Percentiles rank a stretch among this genome's conserved stretches.
phyloP scores from a whole-genome alignment of 2,888 invertebrate species.

The Apotomis betuletana region DNA sequence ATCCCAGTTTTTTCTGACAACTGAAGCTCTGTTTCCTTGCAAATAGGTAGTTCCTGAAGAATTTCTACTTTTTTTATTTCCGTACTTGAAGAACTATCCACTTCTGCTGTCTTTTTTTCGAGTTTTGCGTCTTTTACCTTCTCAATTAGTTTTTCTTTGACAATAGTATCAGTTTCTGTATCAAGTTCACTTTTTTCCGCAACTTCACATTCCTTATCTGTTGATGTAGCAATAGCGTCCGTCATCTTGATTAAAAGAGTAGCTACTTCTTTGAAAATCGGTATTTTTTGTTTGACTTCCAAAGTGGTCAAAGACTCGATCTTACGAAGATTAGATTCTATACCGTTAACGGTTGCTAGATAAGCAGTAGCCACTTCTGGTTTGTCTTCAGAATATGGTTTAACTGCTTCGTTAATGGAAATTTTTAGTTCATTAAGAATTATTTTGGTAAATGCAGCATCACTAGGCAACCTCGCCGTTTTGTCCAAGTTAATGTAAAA shows the following conservation, averaged over 20 bases:
- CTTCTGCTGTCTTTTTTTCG: neutral
- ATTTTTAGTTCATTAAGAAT: conserved; percentile 66
- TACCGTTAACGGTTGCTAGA: conserved; percentile 47
- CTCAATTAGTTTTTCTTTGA: neutral
- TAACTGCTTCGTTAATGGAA: conserved; percentile 54
- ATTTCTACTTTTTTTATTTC: neutral
- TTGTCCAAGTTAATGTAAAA: conserved; percentile 78
- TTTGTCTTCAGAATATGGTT: conserved; percentile 48
- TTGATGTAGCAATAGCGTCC: conserved; percentile 46
- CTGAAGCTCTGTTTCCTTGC: neutral
- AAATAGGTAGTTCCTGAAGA: neutral
- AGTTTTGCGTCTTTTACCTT: neutral
- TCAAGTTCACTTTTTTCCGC: conserved; percentile 21
- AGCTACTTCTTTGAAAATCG: conserved; percentile 67
- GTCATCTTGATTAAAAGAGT: conserved; percentile 51
- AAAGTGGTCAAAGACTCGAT: conserved; percentile 63
- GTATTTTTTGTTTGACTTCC: conserved; percentile 76
- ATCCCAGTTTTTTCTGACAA: neutral
- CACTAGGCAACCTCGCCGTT: conserved; percentile 75
- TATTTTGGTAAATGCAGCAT: conserved; percentile 72
- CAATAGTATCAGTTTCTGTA: neutral
- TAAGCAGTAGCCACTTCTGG: conserved; percentile 47
- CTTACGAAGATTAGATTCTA: conserved; percentile 51
- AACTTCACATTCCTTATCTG: conserved; percentile 29
- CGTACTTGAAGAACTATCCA: neutral